Percentiles rank a stretch among this genome's conserved stretches.
These are phyloP conservation scores for Cepphus grylle DNA, from an alignment of 2,113 vertebrate species.

Conservation along the genomic window DNA sequence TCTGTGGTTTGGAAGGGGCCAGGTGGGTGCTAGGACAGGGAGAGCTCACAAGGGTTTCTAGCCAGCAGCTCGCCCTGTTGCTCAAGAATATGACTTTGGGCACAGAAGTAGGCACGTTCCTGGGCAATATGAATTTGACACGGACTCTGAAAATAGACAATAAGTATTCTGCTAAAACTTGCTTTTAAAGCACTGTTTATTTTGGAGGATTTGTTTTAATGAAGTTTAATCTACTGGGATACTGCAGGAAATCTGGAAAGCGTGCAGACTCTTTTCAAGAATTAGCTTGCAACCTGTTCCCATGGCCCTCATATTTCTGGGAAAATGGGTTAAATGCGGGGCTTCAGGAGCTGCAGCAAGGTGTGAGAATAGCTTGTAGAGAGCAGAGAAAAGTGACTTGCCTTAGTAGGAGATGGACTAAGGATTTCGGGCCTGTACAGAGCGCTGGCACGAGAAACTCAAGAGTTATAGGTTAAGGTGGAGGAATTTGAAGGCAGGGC, in stretches of 20 bases:
- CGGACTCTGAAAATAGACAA: background rate
- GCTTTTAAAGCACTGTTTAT: background rate
- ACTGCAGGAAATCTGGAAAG: background rate
- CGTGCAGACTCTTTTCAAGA: background rate
- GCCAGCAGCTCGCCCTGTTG: accelerated
- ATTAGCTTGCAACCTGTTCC: background rate
- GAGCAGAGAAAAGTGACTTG: background rate
- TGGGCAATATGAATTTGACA: background rate
- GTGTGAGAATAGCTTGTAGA: background rate
- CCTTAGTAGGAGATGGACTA: background rate
- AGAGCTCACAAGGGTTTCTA: background rate
- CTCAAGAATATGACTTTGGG: accelerated
- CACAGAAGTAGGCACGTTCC: accelerated
- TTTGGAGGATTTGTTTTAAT: background rate
- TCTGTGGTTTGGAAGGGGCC: background rate
- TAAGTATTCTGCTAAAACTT: background rate
- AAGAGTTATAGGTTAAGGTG: background rate
- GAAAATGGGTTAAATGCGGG: background rate
- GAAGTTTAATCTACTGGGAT: background rate
- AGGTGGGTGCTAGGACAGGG: too few relatives aligned
- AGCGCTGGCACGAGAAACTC: background rate
- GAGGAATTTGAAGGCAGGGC: background rate
- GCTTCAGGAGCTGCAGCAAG: background rate
- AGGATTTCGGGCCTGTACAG: background rate
- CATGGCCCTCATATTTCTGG: background rate